These are phyloP conservation scores for Neodiprion virginianus DNA, from an alignment of 1,140 invertebrate genomes.

Conservation along the genomic window DNA sequence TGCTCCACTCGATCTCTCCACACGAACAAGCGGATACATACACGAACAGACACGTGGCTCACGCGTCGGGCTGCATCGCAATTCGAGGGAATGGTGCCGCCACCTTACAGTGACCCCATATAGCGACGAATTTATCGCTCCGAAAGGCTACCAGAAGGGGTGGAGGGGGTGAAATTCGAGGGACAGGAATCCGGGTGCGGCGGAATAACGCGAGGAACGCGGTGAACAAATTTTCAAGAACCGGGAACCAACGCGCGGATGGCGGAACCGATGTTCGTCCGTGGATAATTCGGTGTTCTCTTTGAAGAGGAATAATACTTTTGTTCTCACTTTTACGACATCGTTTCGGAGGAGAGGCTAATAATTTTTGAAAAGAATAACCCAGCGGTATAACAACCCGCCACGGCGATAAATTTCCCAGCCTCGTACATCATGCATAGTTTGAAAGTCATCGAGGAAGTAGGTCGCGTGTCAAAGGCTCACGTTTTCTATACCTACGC, in stretches of 20 bases:
- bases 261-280: too few relatives aligned
- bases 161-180: slow-evolving; percentile 5
- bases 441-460: slow-evolving; percentile 48
- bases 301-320: too few relatives aligned
- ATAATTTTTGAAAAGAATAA: too few relatives aligned
- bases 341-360: too few relatives aligned
- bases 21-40: neutral
- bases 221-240: slow-evolving; percentile 14
- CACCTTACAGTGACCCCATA: slow-evolving; percentile 52
- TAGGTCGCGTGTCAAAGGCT: slow-evolving; percentile 60
- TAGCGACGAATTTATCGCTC: slow-evolving; percentile 28
- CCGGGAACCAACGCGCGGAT: too few relatives aligned
- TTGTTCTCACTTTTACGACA: too few relatives aligned
- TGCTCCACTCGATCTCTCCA: neutral
- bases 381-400: too few relatives aligned
- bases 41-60: slow-evolving; percentile 10
- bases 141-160: neutral
- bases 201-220: slow-evolving; percentile 10
- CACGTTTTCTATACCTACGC: too few relatives aligned
- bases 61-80: slow-evolving; percentile 43
- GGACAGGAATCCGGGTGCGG: neutral
- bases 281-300: too few relatives aligned
- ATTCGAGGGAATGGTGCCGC: slow-evolving; percentile 48
- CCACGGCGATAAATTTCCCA: slow-evolving; percentile 44
- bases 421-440: neutral